These are phyloP conservation scores for Garrulus glandarius DNA, from an alignment of 2,797 vertebrate species.

Conservation along the genomic window DNA sequence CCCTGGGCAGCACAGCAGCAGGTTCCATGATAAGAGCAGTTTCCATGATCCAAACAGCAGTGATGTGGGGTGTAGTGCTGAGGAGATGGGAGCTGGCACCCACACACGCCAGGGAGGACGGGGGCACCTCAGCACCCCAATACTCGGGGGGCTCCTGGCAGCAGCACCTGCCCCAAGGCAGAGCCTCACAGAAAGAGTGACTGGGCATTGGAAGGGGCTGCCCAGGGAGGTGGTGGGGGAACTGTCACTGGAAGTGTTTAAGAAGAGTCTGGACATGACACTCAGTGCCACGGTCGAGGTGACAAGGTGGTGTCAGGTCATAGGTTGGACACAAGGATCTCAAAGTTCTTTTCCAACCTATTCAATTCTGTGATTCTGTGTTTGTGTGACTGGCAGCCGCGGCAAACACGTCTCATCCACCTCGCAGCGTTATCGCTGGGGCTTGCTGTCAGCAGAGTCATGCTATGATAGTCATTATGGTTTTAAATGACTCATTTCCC, in stretches of 20 bases:
- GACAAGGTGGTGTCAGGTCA: neutral
- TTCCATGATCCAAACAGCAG: accelerated
- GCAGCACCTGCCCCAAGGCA: neutral
- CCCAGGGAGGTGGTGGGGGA: neutral
- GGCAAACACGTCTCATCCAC: accelerated
- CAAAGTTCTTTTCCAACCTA: neutral
- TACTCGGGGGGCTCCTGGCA: accelerated
- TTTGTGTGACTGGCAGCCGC: neutral
- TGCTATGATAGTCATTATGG: neutral
- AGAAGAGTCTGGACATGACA: neutral
- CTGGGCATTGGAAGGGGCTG: neutral
- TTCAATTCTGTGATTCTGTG: neutral
- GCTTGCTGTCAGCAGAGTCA: neutral
- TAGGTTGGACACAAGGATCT: accelerated
- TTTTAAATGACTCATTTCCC: constrained; percentile 39
- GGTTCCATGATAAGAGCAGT: neutral
- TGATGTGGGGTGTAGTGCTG: neutral
- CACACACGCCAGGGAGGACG: accelerated
- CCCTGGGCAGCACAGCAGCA: too few species aligned
- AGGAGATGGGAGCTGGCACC: neutral
- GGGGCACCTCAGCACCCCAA: accelerated
- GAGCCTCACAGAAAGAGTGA: neutral
- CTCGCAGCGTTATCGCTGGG: accelerated
- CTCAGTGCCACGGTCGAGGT: neutral
- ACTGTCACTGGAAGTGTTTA: neutral